A percentile compares a stretch with the other conserved stretches of the same genome.
phyloP scores from a whole-genome alignment of 2,797 vertebrate species.

The Aeoliscus strigatus region DNA sequence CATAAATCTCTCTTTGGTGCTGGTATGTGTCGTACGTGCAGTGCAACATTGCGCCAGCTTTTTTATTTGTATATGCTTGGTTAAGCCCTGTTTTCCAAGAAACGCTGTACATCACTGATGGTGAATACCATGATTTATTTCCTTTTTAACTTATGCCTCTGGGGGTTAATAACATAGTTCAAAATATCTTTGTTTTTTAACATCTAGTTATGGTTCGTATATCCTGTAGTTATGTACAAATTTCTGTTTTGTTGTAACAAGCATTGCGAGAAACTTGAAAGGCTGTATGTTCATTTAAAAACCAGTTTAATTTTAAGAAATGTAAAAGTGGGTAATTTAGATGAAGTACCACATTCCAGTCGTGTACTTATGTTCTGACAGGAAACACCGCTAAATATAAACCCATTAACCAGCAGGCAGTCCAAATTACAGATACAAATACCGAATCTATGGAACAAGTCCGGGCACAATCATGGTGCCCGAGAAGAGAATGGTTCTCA shows the following conservation, averaged over 20 bases:
- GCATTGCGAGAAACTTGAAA: conserved; percentile 1
- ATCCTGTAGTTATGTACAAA: conserved; percentile 27
- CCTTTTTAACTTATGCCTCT: conserved; percentile 25
- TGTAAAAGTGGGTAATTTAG: conserved; percentile 5
- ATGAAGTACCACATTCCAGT: conserved; percentile 17
- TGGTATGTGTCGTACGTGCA: conserved; percentile 39
- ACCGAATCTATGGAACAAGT: conserved; percentile 1
- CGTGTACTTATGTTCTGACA: conserved; percentile 14
- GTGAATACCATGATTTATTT: conserved; percentile 39
- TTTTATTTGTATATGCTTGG: conserved; percentile 58
- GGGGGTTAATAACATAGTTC: conserved; percentile 34
- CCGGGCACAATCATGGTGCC: no score
- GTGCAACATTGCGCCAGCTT: conserved; percentile 12
- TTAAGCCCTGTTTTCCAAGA: conserved; percentile 59
- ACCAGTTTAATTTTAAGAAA: conserved; percentile 3
- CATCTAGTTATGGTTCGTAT: conserved; percentile 23
- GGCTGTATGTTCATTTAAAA: conserved; percentile 9
- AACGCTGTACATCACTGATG: conserved; percentile 50
- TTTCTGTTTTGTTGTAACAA: conserved; percentile 13
- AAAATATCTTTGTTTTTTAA: conserved; percentile 33
- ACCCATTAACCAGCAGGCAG: conserved; percentile 26
- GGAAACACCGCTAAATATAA: conserved; percentile 28
- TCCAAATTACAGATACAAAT: conserved; percentile 41
- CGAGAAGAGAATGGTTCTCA: no score
- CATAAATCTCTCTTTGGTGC: conserved; percentile 53